Conservation (phyloP, 1,140 invertebrate genomes). For the Conopomorpha cramerella region DNA sequence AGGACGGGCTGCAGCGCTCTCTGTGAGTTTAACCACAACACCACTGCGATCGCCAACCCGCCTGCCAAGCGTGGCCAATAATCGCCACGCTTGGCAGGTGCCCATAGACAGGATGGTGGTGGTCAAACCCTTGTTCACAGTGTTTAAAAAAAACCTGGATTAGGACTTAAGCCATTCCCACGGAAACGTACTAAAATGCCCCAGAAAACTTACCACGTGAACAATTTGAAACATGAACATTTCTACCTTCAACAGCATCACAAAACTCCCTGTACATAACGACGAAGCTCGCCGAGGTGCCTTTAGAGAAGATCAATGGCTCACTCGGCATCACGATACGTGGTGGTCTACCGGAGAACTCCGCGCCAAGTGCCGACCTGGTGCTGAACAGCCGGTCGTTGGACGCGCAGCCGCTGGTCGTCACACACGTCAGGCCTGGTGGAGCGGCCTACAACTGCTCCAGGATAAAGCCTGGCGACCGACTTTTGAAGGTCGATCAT, state of each 20-base stretch:
- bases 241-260: conserved; percentile 52
- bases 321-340: conserved; percentile 88
- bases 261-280: conserved; percentile 70
- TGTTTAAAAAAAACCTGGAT: too few species aligned
- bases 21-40: too few species aligned
- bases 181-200: neutral
- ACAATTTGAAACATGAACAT: too few species aligned
- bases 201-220: neutral
- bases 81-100: too few species aligned
- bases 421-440: conserved; percentile 86
- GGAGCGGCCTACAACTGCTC: conserved; percentile 81
- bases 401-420: conserved; percentile 74
- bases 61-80: too few species aligned
- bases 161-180: neutral
- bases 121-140: too few species aligned
- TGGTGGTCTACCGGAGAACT: conserved; percentile 68
- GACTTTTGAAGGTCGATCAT: conserved; percentile 88
- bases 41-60: too few species aligned
- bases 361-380: conserved; percentile 30
- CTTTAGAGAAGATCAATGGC: conserved; percentile 79
- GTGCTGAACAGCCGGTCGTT: conserved; percentile 46
- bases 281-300: conserved; percentile 75
- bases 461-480: conserved; percentile 84
- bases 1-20: too few species aligned
- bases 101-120: too few species aligned